Conservation (phyloP, 1,140 invertebrate genomes). For the Bombus superbus region DNA sequence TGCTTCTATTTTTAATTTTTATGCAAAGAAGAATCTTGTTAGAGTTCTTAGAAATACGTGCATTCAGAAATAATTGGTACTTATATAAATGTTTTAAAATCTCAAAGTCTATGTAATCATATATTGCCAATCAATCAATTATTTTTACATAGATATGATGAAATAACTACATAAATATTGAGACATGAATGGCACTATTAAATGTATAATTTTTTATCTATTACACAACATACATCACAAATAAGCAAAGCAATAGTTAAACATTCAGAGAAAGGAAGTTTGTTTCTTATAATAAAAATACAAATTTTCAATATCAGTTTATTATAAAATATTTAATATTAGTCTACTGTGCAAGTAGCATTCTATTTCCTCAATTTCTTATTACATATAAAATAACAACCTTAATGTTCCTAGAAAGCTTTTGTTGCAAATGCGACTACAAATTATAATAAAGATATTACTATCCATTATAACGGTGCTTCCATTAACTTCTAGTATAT, state of each 20-base stretch:
- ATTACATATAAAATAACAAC: conserved; percentile 13
- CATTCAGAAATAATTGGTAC: not conserved
- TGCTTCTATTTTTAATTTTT: conserved; percentile 86
- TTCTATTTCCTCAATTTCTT: not conserved
- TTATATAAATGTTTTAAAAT: not conserved
- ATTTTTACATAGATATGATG: not conserved
- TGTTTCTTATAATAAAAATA: not conserved
- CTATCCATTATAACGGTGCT: not conserved
- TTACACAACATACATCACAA: conserved; percentile 12
- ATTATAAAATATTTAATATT: not conserved
- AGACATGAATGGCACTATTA: not conserved
- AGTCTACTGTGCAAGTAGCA: not conserved
- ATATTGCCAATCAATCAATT: not conserved
- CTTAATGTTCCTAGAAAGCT: not conserved
- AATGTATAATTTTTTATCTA: conserved; percentile 8
- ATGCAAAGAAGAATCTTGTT: conserved; percentile 21
- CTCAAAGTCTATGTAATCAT: conserved; percentile 1
- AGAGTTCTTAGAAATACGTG: not conserved
- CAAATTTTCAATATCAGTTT: not conserved
- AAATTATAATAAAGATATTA: conserved; percentile 1
- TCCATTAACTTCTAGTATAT: not conserved
- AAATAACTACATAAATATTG: conserved; percentile 15
- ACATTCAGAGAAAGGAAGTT: conserved; percentile 17
- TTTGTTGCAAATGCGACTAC: not conserved
- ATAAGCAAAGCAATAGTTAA: conserved; percentile 24